A percentile compares a stretch with the other conserved stretches of the same genome.
These are phyloP conservation scores for rabbit (Oryctolagus cuniculus) DNA, from an alignment of 2,113 vertebrate species.

Conservation along the genomic window mOryCun1.1 NC_091437.1:57673001-57673500, in stretches of 20 bases:
- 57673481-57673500: no score
- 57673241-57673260: constrained; percentile 41
- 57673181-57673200: constrained; percentile 20
- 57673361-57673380: no score
- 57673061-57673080: background rate
- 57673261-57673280: background rate
- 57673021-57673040: background rate
- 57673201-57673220: constrained; percentile 27
- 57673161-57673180: constrained; percentile 48
- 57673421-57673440: no score
- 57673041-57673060: background rate
- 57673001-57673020: background rate
- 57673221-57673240: background rate
- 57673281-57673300: constrained; percentile 27
- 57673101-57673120: background rate
- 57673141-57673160: background rate
- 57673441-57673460: no score
- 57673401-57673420: no score
- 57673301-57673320: background rate
- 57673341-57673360: no score
- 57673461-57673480: no score
- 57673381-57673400: no score
- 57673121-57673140: background rate
- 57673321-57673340: no score
- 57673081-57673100: background rate